Percentiles rank a stretch among this genome's conserved stretches.
Evolutionary conservation across 2,888 invertebrate species (phyloP).

Genomic region (Caenorhabditis sp.): DNA sequence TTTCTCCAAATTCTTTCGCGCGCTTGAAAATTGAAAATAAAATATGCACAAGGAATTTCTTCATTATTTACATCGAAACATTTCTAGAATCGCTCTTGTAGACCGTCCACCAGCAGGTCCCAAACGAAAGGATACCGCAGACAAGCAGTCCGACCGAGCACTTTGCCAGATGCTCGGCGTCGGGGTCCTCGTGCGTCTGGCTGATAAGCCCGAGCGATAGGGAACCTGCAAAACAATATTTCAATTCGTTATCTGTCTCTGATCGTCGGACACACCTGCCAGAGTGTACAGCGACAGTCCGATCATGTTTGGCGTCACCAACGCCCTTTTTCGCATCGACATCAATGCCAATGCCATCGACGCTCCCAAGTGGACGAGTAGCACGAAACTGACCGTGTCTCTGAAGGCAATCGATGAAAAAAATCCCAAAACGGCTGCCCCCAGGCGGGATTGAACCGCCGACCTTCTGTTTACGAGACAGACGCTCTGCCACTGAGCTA

Average conservation of each 20-base stretch:
- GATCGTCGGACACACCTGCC: conserved; percentile 10
- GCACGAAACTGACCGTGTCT: conserved; percentile 18
- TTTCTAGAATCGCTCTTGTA: conserved; percentile 31
- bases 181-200: background rate
- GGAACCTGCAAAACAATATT: conserved; percentile 12
- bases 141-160: conserved; percentile 7
- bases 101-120: conserved; percentile 26
- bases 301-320: conserved; percentile 30
- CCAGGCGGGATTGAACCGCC: conserved; percentile 66
- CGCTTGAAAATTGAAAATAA: conserved; percentile 51
- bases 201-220: conserved; percentile 23
- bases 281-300: conserved; percentile 38
- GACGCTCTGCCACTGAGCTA: conserved; percentile 74
- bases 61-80: background rate
- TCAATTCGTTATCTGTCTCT: background rate
- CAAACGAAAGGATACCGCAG: conserved; percentile 7
- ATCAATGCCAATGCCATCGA: conserved; percentile 11
- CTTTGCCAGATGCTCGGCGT: background rate
- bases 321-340: conserved; percentile 16
- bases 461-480: conserved; percentile 74
- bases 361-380: conserved; percentile 19
- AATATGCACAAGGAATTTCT: conserved; percentile 37
- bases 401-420: conserved; percentile 13
- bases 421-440: conserved; percentile 27
- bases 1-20: conserved; percentile 8